A percentile compares a stretch with the other conserved stretches of the same genome.
Conservation (phyloP, 2,113 vertebrate species). For the Mormyrus lacerda region DNA sequence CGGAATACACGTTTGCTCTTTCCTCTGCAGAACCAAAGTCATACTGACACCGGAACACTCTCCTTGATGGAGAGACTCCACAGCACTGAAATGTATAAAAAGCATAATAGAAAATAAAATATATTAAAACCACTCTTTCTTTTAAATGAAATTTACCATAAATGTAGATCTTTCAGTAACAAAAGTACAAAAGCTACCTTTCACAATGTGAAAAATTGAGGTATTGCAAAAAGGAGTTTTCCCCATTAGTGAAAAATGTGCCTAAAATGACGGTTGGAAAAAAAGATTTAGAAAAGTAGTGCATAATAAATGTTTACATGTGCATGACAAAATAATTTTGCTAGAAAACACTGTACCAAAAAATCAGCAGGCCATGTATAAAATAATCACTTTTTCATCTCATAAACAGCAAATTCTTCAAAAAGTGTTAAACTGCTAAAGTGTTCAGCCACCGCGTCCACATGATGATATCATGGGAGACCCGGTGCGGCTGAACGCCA, state of each 20-base stretch:
- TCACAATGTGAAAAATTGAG: slow-evolving; percentile 99
- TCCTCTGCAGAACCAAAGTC: slow-evolving; percentile 95
- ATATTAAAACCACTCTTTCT: slow-evolving; percentile 96
- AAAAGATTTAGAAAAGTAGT: slow-evolving; percentile 99
- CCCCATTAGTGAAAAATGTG: slow-evolving; percentile 99
- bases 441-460: slow-evolving; percentile 53
- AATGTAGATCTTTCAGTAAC: slow-evolving; percentile 99
- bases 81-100: slow-evolving; percentile 99
- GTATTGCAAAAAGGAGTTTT: slow-evolving; percentile 99
- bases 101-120: slow-evolving; percentile 99
- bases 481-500: slow-evolving; percentile 79
- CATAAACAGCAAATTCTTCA: slow-evolving; percentile 99
- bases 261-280: slow-evolving; percentile 99
- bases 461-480: slow-evolving; percentile 76
- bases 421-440: slow-evolving; percentile 74
- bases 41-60: slow-evolving; percentile 91
- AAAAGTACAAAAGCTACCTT: slow-evolving; percentile 99
- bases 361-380: slow-evolving; percentile 99
- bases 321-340: slow-evolving; percentile 99
- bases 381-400: slow-evolving; percentile 84
- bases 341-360: slow-evolving; percentile 99
- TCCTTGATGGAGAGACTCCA: slow-evolving; percentile 97
- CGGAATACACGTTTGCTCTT: slow-evolving; percentile 79
- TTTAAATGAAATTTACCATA: slow-evolving; percentile 94
- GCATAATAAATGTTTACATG: slow-evolving; percentile 99